phyloP scores from a whole-genome alignment of 2,888 invertebrate species.

The Vesta saturnalis region DNA sequence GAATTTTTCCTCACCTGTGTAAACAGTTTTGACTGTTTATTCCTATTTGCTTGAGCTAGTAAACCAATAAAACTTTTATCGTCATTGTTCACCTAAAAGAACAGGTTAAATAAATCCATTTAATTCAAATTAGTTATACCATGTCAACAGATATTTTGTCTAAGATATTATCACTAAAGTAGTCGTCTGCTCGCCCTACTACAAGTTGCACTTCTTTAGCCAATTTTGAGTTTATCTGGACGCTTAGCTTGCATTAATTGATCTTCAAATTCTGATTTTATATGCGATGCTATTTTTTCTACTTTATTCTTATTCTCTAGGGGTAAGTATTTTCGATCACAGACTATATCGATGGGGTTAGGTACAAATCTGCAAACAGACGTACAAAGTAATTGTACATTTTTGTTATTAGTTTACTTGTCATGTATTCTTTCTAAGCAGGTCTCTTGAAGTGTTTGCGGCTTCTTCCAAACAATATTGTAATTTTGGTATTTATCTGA shows the following conservation, averaged over 20 bases:
- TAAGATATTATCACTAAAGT: constrained; percentile 22
- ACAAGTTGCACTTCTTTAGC: background rate
- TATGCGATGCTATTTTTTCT: background rate
- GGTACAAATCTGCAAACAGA: background rate
- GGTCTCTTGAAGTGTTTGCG: background rate
- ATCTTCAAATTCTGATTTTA: background rate
- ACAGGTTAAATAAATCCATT: background rate
- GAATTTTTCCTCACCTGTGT: background rate
- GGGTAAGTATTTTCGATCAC: constrained; percentile 2
- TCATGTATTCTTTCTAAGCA: background rate
- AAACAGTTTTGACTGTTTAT: background rate
- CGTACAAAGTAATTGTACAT: background rate
- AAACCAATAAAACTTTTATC: constrained; percentile 1
- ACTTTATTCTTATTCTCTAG: background rate
- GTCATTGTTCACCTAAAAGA: background rate
- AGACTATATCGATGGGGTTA: constrained; percentile 10
- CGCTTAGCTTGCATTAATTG: background rate
- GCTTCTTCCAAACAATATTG: background rate
- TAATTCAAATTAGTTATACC: constrained; percentile 7
- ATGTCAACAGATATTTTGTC: constrained; percentile 16
- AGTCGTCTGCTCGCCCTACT: constrained; percentile 9
- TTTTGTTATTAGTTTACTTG: background rate
- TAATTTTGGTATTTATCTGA: constrained; percentile 4
- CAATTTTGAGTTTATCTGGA: background rate
- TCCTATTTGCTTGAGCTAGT: constrained; percentile 13